These are phyloP conservation scores for Ctenicera cuprea DNA, from an alignment of 2,888 invertebrate genomes.

Conservation along the genomic window DNA sequence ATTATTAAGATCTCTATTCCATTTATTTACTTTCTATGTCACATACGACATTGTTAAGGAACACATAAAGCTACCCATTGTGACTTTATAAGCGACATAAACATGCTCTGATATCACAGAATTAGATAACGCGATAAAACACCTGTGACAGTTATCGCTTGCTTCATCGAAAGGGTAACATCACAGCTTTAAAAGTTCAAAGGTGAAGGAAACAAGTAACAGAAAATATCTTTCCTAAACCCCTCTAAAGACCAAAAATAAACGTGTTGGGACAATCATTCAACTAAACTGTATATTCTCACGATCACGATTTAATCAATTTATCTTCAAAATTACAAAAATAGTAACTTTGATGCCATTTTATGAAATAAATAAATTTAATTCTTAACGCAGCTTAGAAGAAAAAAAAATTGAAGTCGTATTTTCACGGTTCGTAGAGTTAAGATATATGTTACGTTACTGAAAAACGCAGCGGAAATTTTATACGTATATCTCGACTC, in stretches of 20 bases:
- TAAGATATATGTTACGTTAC: constrained; percentile 22
- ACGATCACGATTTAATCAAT: no score
- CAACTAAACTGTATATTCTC: not conserved
- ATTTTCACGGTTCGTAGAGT: not conserved
- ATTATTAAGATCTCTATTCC: no score
- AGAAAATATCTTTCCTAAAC: constrained; percentile 2
- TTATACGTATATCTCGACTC: constrained; percentile 12
- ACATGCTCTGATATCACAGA: constrained; percentile 14
- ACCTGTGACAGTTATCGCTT: constrained; percentile 13
- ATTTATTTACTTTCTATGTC: no score
- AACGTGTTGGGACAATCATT: not conserved
- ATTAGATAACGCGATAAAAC: constrained; percentile 16
- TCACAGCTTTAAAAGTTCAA: constrained; percentile 27
- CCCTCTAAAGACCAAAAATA: not conserved
- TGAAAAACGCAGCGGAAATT: constrained; percentile 37
- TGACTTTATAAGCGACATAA: constrained; percentile 6
- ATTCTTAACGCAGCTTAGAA: no score
- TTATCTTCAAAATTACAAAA: no score
- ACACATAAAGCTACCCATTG: not conserved
- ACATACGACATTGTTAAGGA: not conserved
- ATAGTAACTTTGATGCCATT: no score
- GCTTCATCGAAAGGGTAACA: constrained; percentile 7
- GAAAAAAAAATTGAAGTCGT: not conserved
- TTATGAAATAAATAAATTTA: no score
- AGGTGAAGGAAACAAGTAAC: constrained; percentile 18